phyloP scores from a whole-genome alignment of 2,113 vertebrate species.

The Propithecus coquereli region DNA sequence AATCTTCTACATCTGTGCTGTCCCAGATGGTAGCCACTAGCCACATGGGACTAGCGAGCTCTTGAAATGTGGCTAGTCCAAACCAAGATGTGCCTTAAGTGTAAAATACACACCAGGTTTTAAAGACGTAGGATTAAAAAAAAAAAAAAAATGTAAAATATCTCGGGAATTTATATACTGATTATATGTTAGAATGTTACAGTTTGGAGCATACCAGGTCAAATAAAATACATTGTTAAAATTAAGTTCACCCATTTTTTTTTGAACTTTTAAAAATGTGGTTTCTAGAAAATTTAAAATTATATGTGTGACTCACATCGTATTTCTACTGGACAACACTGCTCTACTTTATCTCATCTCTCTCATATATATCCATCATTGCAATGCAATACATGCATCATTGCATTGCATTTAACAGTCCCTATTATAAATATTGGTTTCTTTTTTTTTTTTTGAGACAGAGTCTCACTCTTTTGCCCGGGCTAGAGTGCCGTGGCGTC shows the following conservation, averaged over 20 bases:
- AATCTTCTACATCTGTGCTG: neutral
- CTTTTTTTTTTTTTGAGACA: too few relatives aligned
- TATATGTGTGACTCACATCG: neutral
- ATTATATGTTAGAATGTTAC: neutral
- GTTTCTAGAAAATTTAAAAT: neutral
- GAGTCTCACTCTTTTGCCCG: too few relatives aligned
- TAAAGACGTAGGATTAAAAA: neutral
- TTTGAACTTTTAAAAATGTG: neutral
- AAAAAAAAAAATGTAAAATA: neutral
- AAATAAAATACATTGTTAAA: neutral
- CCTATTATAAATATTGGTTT: neutral
- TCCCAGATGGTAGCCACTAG: neutral
- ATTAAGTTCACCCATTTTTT: neutral
- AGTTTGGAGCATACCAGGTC: neutral
- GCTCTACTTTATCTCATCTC: neutral
- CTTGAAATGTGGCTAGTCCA: neutral
- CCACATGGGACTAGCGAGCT: neutral
- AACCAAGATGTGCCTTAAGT: neutral
- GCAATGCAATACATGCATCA: too few relatives aligned
- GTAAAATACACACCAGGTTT: neutral
- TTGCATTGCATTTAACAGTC: neutral
- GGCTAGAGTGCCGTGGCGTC: too few relatives aligned
- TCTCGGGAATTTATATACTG: neutral
- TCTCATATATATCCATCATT: neutral
- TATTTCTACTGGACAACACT: neutral